Evolutionary conservation across 2,113 vertebrate genomes (phyloP).

Genomic region (Salvelinus sp.): DNA sequence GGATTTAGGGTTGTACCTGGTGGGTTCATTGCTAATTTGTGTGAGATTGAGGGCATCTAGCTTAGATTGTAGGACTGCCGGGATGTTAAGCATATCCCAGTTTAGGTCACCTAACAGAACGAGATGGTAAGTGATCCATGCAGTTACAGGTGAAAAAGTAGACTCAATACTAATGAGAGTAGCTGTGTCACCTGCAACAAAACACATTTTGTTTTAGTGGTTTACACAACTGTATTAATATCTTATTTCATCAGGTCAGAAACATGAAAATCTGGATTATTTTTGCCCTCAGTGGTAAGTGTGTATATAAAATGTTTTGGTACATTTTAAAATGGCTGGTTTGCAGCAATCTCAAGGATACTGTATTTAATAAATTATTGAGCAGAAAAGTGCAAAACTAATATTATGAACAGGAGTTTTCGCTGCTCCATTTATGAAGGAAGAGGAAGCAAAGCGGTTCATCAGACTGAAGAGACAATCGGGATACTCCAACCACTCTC

Average conservation of each 20-base stretch:
- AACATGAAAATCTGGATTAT: conserved; percentile 56
- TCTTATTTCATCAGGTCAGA: conserved; percentile 19
- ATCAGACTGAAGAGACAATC: conserved; percentile 65
- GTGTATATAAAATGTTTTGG: neutral
- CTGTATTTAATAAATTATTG: neutral
- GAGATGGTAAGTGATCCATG: neutral
- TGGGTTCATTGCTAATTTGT: no score
- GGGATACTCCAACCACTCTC: conserved; percentile 57
- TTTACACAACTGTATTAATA: no score
- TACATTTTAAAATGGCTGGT: neutral
- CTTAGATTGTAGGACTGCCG: no score
- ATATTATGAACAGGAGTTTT: conserved; percentile 47
- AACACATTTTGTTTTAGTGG: neutral
- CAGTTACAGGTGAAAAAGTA: neutral
- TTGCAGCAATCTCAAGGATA: no score
- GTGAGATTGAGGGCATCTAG: no score
- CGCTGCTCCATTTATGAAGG: conserved; percentile 60
- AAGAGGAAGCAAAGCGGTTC: conserved; percentile 60
- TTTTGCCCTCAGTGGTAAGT: conserved; percentile 56
- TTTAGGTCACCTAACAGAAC: no score
- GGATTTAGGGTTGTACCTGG: no score
- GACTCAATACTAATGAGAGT: neutral
- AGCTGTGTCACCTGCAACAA: neutral
- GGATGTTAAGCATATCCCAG: no score
- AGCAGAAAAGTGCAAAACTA: neutral